phyloP scores from a whole-genome alignment of 1,140 invertebrate genomes.

The Eumeta japonica region DNA sequence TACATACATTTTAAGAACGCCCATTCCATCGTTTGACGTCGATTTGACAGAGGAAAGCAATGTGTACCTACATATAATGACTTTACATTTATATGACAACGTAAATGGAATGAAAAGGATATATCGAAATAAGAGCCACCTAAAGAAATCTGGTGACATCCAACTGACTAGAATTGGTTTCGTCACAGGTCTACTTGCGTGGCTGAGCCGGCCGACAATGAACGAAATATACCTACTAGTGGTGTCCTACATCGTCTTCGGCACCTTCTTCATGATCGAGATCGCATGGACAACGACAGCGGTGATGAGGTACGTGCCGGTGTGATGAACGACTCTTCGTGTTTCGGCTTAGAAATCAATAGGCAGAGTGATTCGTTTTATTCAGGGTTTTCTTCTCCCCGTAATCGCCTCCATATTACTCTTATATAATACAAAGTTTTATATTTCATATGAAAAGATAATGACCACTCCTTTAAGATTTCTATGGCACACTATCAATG shows the following conservation, averaged over 20 bases:
- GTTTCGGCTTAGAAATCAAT: neutral
- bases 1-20: too few species aligned
- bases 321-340: neutral
- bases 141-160: too few species aligned
- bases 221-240: constrained; percentile 84
- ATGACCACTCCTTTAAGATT: too few species aligned
- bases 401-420: neutral
- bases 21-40: too few species aligned
- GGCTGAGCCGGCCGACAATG: constrained; percentile 78
- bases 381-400: neutral
- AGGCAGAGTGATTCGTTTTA: neutral
- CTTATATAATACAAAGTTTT: neutral
- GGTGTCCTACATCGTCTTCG: constrained; percentile 77
- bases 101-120: too few species aligned
- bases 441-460: too few species aligned
- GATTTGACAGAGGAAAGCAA: too few species aligned
- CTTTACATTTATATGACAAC: too few species aligned
- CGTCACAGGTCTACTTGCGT: constrained; percentile 68
- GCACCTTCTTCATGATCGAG: constrained; percentile 69
- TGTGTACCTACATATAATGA: too few species aligned
- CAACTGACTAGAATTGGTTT: constrained; percentile 7
- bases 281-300: constrained; percentile 57
- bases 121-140: too few species aligned
- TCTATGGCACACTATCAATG: too few species aligned
- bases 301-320: constrained; percentile 55